Conservation (phyloP, 2,113 vertebrate species). For the Coptodon rendalli region DNA sequence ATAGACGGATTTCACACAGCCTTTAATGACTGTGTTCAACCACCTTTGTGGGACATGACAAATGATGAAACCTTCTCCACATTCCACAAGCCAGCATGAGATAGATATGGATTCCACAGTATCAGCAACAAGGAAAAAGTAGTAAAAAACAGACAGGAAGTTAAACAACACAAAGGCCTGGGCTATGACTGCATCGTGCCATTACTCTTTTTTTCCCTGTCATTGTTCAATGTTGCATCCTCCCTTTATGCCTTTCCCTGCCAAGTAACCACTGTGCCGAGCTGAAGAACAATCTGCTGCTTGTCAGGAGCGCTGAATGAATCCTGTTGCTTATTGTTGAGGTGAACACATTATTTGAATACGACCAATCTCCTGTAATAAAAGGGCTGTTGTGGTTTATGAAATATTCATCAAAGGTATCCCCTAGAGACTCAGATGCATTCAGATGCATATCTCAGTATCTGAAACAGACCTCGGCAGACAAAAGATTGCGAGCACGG, state of each 20-base stretch:
- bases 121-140: background rate
- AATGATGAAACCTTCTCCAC: conserved; percentile 23
- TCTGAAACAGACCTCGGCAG: conserved; percentile 45
- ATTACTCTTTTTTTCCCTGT: background rate
- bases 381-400: conserved; percentile 59
- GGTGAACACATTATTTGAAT: conserved; percentile 60
- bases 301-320: conserved; percentile 48
- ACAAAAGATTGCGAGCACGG: conserved; percentile 49
- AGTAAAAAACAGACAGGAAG: conserved; percentile 20
- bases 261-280: conserved; percentile 23
- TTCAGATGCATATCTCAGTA: conserved; percentile 56
- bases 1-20: conserved; percentile 23
- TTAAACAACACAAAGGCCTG: conserved; percentile 15
- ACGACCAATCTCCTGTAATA: conserved; percentile 61
- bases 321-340: conserved; percentile 60
- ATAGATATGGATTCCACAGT: background rate
- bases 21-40: conserved; percentile 43
- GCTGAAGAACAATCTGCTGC: conserved; percentile 43
- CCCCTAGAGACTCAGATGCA: conserved; percentile 40
- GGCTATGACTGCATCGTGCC: background rate
- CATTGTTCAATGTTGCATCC: conserved; percentile 17
- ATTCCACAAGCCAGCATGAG: background rate
- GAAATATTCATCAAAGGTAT: conserved; percentile 71
- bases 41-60: conserved; percentile 35
- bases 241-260: conserved; percentile 19